These are phyloP conservation scores for Lampropteryx suffumata DNA, from an alignment of 2,888 invertebrate genomes.

Conservation along the genomic window DNA sequence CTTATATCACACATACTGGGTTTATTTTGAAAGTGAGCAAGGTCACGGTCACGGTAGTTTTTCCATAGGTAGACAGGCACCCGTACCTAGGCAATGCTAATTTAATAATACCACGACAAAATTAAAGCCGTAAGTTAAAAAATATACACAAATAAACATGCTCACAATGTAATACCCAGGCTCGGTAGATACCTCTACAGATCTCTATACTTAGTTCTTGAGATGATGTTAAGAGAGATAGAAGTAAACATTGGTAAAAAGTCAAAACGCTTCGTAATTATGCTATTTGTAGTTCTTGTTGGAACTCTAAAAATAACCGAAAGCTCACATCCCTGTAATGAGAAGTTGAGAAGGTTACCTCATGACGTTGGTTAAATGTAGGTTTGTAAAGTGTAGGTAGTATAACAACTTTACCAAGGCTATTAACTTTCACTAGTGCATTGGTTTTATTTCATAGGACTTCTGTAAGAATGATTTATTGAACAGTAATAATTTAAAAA, in stretches of 20 bases:
- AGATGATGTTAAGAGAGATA: too few relatives aligned
- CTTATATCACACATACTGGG: background rate
- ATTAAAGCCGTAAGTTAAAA: too few relatives aligned
- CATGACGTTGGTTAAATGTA: constrained; percentile 4
- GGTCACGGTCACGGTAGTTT: too few relatives aligned
- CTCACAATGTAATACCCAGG: too few relatives aligned
- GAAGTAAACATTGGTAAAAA: too few relatives aligned
- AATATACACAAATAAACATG: too few relatives aligned
- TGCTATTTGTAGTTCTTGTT: constrained; percentile 10
- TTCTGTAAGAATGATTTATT: constrained; percentile 3
- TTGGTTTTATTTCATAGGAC: constrained; percentile 6
- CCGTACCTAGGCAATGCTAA: too few relatives aligned
- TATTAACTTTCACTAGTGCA: constrained; percentile 19
- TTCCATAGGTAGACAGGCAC: background rate
- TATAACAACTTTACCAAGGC: constrained; percentile 15
- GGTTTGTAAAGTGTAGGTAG: constrained; percentile 5
- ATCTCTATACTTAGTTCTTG: too few relatives aligned
- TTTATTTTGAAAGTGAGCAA: background rate
- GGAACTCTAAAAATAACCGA: constrained; percentile 16
- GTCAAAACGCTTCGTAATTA: too few relatives aligned
- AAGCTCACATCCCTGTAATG: constrained; percentile 8
- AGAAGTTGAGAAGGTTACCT: constrained; percentile 9
- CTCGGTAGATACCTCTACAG: too few relatives aligned
- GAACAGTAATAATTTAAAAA: too few relatives aligned
- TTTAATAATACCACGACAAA: too few relatives aligned